Percentiles rank a stretch among this genome's conserved stretches.
Conservation (phyloP, 2,113 vertebrate genomes). For the Boleophthalmus pectinirostris region DNA sequence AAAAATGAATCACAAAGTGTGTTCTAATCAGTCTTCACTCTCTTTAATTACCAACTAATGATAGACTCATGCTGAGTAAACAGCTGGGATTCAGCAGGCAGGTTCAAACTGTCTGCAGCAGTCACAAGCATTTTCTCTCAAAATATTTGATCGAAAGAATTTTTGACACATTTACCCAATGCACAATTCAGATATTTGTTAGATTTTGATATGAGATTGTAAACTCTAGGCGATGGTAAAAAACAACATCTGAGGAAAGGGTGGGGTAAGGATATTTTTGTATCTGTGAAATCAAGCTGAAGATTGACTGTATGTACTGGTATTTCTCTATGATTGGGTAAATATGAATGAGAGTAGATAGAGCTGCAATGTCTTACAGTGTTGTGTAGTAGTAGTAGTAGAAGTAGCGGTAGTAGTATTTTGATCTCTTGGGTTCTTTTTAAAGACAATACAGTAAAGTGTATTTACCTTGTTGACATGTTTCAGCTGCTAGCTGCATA, state of each 20-base stretch:
- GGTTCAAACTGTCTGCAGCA: neutral
- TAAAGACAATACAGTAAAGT: too few species aligned
- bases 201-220: neutral
- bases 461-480: too few species aligned
- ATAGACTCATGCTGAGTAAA: conserved; percentile 1
- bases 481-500: too few species aligned
- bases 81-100: neutral
- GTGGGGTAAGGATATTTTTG: neutral
- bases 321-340: too few species aligned
- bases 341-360: too few species aligned
- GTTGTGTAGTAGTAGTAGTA: too few species aligned
- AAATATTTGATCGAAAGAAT: neutral
- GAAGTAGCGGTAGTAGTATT: too few species aligned
- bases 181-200: neutral
- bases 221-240: neutral
- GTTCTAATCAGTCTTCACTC: conserved; percentile 22
- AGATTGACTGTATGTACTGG: too few species aligned
- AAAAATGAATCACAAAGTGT: conserved; percentile 31
- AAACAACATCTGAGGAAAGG: neutral
- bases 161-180: neutral
- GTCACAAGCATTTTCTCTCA: conserved; percentile 8
- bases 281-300: too few species aligned
- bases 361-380: too few species aligned
- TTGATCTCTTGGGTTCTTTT: too few species aligned
- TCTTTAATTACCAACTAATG: conserved; percentile 3